phyloP scores from a whole-genome alignment of 2,113 vertebrate genomes.

The Tiliqua scincoides region DNA sequence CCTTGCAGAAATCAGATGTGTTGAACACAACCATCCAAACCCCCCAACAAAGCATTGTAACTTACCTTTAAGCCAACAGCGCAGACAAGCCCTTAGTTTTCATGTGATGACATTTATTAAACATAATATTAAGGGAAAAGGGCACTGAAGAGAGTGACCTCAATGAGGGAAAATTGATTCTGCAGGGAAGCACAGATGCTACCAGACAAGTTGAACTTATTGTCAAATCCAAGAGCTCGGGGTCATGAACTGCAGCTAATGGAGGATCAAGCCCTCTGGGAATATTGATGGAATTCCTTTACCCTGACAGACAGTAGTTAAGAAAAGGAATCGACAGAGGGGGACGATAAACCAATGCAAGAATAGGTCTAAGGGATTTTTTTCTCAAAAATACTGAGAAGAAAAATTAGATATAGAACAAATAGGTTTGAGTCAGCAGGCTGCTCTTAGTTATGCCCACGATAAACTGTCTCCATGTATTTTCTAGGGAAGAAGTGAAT shows the following conservation, averaged over 20 bases:
- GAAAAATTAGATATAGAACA: background rate
- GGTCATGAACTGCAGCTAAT: constrained; percentile 23
- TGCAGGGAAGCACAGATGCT: constrained; percentile 1
- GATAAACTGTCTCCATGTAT: background rate
- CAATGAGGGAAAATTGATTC: constrained; percentile 1
- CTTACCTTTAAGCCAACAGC: background rate
- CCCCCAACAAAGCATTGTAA: background rate
- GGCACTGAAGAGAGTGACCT: rapidly evolving
- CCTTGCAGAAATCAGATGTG: no score
- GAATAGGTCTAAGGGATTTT: background rate
- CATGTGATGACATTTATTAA: constrained; percentile 15
- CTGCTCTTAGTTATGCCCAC: background rate
- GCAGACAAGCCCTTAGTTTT: background rate
- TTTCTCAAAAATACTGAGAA: background rate
- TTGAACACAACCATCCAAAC: background rate
- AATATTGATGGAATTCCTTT: constrained; percentile 7
- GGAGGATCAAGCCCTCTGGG: background rate
- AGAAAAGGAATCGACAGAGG: constrained; percentile 5
- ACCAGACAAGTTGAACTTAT: constrained; percentile 4
- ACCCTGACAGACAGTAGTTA: background rate
- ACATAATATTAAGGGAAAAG: background rate
- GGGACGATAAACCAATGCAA: background rate
- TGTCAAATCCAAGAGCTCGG: background rate
- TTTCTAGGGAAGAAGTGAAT: background rate
- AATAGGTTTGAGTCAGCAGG: background rate